Evolutionary conservation across 53 echinoderm and acorn worm species (phyloP).

Genomic region (Stichopus horrens): DNA sequence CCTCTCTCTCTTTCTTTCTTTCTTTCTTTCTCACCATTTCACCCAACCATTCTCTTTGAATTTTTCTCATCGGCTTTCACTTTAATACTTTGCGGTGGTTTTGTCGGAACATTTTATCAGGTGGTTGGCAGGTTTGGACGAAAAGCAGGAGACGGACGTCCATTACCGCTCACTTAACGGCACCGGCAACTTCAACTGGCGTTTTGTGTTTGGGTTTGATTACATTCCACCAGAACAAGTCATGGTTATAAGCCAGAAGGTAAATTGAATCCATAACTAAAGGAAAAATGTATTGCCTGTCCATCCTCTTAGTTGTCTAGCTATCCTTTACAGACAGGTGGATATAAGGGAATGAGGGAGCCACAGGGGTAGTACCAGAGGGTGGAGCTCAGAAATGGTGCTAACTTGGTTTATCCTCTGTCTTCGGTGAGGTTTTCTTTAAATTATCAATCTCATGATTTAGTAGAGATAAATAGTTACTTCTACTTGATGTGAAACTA

Average conservation of each 20-base stretch:
- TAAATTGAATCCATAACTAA: not conserved
- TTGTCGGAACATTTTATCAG: constrained; percentile 42
- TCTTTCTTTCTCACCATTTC: not conserved
- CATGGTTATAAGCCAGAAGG: constrained; percentile 86
- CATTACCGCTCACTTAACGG: constrained; percentile 98
- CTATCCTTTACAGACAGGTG: too few relatives aligned
- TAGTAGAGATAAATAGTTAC: too few relatives aligned
- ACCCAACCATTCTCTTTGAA: not conserved
- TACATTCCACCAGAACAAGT: constrained; percentile 99
- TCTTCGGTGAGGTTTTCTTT: too few relatives aligned
- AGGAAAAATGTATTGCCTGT: too few relatives aligned
- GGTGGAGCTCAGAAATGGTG: too few relatives aligned
- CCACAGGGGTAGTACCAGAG: too few relatives aligned
- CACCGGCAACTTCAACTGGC: constrained; percentile 99
- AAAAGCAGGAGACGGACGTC: constrained; percentile 96
- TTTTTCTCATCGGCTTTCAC: not conserved
- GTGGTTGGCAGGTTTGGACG: constrained; percentile 87
- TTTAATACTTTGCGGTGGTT: not conserved
- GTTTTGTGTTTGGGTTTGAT: constrained; percentile 96
- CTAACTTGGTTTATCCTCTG: too few relatives aligned
- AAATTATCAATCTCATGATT: too few relatives aligned
- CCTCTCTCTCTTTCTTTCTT: not conserved
- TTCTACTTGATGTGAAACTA: too few relatives aligned
- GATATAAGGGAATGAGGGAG: too few relatives aligned
- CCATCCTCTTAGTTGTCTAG: too few relatives aligned